Evolutionary conservation across 2,888 invertebrate species (phyloP).

Genomic region (Baronia brevicornis): DNA sequence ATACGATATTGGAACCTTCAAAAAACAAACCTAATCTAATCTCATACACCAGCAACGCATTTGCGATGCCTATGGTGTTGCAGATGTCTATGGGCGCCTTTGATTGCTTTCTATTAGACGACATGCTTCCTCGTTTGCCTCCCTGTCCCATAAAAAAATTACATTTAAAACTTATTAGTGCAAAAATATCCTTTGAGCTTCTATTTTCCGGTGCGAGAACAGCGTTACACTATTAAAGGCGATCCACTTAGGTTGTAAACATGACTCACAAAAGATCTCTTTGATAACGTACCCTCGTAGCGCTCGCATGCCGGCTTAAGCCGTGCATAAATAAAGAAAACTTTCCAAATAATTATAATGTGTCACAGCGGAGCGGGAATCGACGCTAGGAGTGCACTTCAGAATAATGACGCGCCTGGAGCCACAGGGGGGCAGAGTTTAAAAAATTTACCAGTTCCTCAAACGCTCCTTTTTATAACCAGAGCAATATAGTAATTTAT

Average conservation of each 20-base stretch:
- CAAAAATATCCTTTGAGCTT: no score
- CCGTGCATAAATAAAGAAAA: constrained; percentile 54
- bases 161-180: neutral
- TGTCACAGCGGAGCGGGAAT: constrained; percentile 39
- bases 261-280: constrained; percentile 37
- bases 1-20: no score
- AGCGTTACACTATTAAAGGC: no score
- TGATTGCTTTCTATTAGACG: no score
- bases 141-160: no score
- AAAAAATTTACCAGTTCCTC: constrained; percentile 3
- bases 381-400: constrained; percentile 50
- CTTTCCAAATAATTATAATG: constrained; percentile 65
- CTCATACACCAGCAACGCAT: no score
- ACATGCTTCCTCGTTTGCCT: no score
- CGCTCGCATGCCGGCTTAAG: constrained; percentile 20
- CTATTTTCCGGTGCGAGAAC: no score
- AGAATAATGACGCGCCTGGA: constrained; percentile 49
- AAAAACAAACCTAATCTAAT: no score
- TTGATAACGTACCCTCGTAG: constrained; percentile 40
- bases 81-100: no score
- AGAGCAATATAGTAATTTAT: neutral
- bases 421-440: constrained; percentile 11
- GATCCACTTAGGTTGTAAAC: constrained; percentile 23
- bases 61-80: no score
- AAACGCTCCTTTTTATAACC: neutral